These are phyloP conservation scores for Netelia inedita DNA, from an alignment of 2,888 invertebrate genomes.

Conservation along the genomic window DNA sequence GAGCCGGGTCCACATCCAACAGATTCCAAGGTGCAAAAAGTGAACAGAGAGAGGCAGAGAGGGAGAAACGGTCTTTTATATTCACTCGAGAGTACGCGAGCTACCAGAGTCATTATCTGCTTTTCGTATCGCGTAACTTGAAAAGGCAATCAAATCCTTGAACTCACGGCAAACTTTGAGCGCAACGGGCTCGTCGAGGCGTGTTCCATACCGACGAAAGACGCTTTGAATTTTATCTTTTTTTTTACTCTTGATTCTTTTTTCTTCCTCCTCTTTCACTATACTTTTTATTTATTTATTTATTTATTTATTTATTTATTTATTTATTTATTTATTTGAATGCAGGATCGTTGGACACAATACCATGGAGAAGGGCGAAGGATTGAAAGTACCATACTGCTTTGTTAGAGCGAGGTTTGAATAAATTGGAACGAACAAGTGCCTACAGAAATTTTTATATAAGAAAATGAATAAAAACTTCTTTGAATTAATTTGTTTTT, in stretches of 20 bases:
- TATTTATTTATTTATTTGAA: slow-evolving; percentile 52
- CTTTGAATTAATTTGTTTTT: background rate
- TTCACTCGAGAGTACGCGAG: slow-evolving; percentile 65
- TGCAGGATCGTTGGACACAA: slow-evolving; percentile 33
- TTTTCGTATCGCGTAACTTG: slow-evolving; percentile 68
- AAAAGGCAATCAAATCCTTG: slow-evolving; percentile 69
- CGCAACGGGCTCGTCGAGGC: slow-evolving; percentile 26
- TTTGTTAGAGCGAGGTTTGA: background rate
- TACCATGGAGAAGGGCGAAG: background rate
- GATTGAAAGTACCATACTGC: background rate
- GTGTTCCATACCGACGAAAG: slow-evolving; percentile 28
- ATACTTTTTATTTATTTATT: background rate
- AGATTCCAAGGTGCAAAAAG: slow-evolving; percentile 55
- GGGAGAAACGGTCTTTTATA: slow-evolving; percentile 55
- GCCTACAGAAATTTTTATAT: background rate
- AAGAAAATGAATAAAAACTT: background rate
- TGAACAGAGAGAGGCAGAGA: slow-evolving; percentile 16
- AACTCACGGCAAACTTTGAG: slow-evolving; percentile 63
- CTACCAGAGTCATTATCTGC: slow-evolving; percentile 67
- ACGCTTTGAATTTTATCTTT: slow-evolving; percentile 8
- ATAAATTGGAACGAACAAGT: background rate
- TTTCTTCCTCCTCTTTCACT: slow-evolving; percentile 5
- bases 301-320: slow-evolving; percentile 5
- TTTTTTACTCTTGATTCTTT: slow-evolving; percentile 20
- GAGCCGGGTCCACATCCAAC: slow-evolving; percentile 27